Percentiles rank a stretch among this genome's conserved stretches.
Conservation (phyloP, 2,797 vertebrate genomes). For the Argyrosomus regius region DNA sequence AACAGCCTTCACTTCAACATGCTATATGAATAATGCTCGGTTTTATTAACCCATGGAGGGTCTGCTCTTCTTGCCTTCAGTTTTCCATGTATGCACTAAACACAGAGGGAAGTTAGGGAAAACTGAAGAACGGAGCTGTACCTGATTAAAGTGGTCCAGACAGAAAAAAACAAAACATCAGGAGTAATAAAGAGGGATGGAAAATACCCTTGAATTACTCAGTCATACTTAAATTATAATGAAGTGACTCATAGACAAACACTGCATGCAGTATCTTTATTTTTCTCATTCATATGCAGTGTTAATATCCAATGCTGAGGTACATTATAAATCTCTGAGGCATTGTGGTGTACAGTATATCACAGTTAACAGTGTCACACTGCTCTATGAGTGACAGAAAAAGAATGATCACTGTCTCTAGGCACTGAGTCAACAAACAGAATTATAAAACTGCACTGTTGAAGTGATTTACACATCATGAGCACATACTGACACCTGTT, state of each 20-base stretch:
- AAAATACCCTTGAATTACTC: background rate
- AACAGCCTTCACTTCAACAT: no score
- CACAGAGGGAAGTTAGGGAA: no score
- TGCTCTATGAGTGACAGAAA: background rate
- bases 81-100: no score
- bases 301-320: background rate
- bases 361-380: background rate
- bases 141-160: no score
- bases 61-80: no score
- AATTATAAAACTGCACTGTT: background rate
- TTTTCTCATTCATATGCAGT: background rate
- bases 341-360: background rate
- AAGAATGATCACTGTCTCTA: background rate
- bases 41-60: no score
- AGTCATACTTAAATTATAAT: background rate
- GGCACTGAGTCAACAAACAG: background rate
- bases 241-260: background rate
- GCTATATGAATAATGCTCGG: no score
- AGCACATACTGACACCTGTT: slow-evolving; percentile 50
- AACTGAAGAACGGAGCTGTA: no score
- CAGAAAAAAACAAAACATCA: no score
- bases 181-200: background rate
- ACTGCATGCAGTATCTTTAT: background rate
- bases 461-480: background rate
- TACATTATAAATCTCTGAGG: background rate